Base-by-base conservation (phyloP, 1,140 invertebrate species). In the Drosophila sucinea region DNA sequence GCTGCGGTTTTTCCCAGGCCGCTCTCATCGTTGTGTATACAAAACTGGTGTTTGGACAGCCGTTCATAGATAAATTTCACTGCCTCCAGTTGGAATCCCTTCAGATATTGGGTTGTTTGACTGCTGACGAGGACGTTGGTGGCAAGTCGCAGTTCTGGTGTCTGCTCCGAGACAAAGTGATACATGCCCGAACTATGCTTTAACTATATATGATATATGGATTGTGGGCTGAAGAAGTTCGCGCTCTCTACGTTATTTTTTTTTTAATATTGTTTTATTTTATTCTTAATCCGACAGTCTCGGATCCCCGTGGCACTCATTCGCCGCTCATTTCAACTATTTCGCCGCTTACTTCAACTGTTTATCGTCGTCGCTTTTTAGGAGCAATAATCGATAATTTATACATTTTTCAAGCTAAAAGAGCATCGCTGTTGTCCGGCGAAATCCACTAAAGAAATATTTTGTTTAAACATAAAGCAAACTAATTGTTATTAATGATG, bases 1-100 rank as follows among this genome's bases (percentile, higher is more conserved):
- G 86, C 57, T 0, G 79, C 86, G 44, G 32, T 25, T 60, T 92
- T 92, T 0, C 91, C 91, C 61, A 92, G 66, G 0, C 91, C 91
- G 54, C 86, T 91, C 61, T 92, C 91, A 66, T 92, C 91, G 51
- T 92, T 92, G 1, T 89, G 72, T 44, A 92, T 70, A 60, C 89
- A 77, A 51, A 83, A 90, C 40, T 92, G 86, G 17, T 75, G 60
- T 58, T 80, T 90, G 23, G 47, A 62, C 32, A 91, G 79, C 40
- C 76, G 86, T 3, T 85, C 78, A 61, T 90, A 77, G 0, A 92
- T 65, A 58, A 90, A 92, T 2, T 69, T 69, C 11, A 91, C 58
- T 0, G 78, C 91, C 8, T 91, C 90, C 27, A 92, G 61, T 66
- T 92, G 91, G 47, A 90, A 91, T 17, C 69, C 32, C 60, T 83